These are phyloP conservation scores for Kryptolebias marmoratus DNA, from an alignment of 2,113 vertebrate species.

Conservation along the genomic window DNA sequence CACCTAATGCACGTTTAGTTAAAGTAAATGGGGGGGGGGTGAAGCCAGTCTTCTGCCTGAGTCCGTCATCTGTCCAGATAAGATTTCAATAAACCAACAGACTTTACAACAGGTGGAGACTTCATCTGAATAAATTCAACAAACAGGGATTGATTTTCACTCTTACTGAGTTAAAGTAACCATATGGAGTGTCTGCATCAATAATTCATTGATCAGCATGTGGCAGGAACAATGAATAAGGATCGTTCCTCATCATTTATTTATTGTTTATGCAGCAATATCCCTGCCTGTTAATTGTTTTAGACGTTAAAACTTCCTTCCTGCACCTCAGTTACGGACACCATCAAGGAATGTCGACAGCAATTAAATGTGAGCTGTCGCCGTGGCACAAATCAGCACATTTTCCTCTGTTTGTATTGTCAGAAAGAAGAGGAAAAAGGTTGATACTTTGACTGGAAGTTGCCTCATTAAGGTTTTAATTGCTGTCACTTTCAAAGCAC, in stretches of 20 bases:
- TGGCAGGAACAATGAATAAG: conserved; percentile 13
- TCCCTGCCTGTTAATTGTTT: conserved; percentile 13
- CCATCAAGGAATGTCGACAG: not conserved
- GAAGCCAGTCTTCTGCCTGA: not conserved
- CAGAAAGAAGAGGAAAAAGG: too few relatives aligned
- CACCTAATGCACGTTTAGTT: too few relatives aligned
- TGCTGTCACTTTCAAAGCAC: too few relatives aligned
- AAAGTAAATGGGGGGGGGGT: too few relatives aligned
- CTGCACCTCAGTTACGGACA: not conserved
- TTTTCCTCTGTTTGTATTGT: too few relatives aligned
- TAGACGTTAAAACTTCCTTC: not conserved
- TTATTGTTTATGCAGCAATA: conserved; percentile 35
- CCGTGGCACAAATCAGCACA: too few relatives aligned
- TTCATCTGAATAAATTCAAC: conserved; percentile 28
- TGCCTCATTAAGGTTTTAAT: too few relatives aligned
- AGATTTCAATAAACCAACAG: not conserved
- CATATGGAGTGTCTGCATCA: conserved; percentile 34
- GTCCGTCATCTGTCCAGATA: not conserved
- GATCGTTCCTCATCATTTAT: conserved; percentile 43
- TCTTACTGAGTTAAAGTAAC: not conserved
- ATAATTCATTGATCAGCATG: conserved; percentile 44
- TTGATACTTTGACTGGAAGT: too few relatives aligned
- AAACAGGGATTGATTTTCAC: conserved; percentile 8
- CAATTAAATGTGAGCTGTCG: too few relatives aligned
- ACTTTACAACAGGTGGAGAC: conserved; percentile 26